Percentiles rank a stretch among this genome's conserved stretches.
phyloP scores from a whole-genome alignment of 2,888 invertebrate genomes.

The Hirudinaria manillensis region DNA sequence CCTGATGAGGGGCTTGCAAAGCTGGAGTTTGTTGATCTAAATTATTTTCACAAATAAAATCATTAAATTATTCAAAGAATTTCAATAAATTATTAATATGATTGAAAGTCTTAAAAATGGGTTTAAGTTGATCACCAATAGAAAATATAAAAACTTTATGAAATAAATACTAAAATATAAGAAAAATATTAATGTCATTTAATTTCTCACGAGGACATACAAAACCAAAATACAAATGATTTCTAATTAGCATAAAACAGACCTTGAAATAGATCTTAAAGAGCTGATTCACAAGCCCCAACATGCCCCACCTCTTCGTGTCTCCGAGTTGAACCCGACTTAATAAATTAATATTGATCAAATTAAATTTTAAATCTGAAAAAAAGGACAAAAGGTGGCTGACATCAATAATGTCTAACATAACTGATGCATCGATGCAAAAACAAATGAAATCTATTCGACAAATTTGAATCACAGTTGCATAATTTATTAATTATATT shows the following conservation, averaged over 20 bases:
- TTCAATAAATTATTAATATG: neutral
- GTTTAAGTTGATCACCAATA: neutral
- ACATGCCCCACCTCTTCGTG: constrained; percentile 91
- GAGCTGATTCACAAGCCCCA: constrained; percentile 89
- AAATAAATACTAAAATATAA: neutral
- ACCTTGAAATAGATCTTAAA: constrained; percentile 95
- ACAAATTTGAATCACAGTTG: too few species aligned
- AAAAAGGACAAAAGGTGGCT: too few species aligned
- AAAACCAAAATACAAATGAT: neutral
- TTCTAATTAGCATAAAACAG: constrained; percentile 16
- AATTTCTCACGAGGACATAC: neutral
- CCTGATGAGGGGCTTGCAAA: constrained; percentile 80
- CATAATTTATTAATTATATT: too few species aligned
- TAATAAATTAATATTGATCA: constrained; percentile 31
- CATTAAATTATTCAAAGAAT: neutral
- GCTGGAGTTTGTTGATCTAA: constrained; percentile 59
- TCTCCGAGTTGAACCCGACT: constrained; percentile 77
- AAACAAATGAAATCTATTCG: too few species aligned
- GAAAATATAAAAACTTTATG: neutral
- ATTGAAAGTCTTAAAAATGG: neutral
- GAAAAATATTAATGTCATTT: neutral
- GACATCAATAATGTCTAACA: too few species aligned
- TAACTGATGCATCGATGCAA: too few species aligned
- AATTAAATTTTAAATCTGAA: neutral
- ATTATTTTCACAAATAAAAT: constrained; percentile 49